Percentiles rank a stretch among this genome's conserved stretches.
Conservation (phyloP, 1,140 invertebrate genomes). For the Drosophila melanica region DNA sequence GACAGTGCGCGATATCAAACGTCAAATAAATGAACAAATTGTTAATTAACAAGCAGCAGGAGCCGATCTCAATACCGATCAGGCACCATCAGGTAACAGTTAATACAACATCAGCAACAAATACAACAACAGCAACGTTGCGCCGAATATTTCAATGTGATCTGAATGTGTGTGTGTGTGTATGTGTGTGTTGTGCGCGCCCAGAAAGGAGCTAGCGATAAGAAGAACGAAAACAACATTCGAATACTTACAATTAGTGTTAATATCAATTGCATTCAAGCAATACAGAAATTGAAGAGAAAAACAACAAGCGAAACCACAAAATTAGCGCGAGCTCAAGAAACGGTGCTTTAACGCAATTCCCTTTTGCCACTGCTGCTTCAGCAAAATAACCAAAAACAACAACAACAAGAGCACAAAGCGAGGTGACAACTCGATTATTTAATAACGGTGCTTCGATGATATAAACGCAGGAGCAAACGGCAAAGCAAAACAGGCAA, state of each 20-base stretch:
- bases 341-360: conserved; percentile 56
- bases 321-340: conserved; percentile 25
- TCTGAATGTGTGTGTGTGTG: conserved; percentile 23
- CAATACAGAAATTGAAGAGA: conserved; percentile 11
- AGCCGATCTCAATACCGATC: conserved; percentile 41
- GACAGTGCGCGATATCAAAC: conserved; percentile 55
- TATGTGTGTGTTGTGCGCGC: conserved; percentile 24
- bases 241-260: conserved; percentile 34
- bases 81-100: conserved; percentile 32
- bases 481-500: conserved; percentile 24
- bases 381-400: conserved; percentile 1
- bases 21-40: conserved; percentile 55
- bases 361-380: conserved; percentile 25
- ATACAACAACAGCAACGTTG: conserved; percentile 20
- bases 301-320: conserved; percentile 35
- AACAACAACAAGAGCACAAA: conserved; percentile 14
- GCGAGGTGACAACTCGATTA: conserved; percentile 21
- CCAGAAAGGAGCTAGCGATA: conserved; percentile 17
- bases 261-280: conserved; percentile 23
- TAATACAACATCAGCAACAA: conserved; percentile 12
- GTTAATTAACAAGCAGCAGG: conserved; percentile 48
- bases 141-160: conserved; percentile 15
- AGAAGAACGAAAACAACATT: conserved; percentile 19
- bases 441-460: conserved; percentile 33
- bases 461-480: conserved; percentile 26